phyloP scores from a whole-genome alignment of 2,797 vertebrate species.

The Crenichthys baileyi region DNA sequence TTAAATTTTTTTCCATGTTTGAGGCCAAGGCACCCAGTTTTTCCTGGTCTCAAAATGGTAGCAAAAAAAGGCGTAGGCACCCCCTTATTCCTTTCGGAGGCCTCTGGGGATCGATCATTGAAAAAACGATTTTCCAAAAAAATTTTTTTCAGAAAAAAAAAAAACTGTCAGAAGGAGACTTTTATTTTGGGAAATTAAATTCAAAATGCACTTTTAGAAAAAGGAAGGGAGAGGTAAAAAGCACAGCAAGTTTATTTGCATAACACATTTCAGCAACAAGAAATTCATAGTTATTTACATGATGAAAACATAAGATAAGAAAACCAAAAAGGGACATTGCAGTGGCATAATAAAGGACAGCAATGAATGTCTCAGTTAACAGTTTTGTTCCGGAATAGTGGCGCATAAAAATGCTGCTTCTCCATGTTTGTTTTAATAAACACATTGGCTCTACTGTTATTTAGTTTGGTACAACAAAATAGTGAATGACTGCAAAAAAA shows the following conservation, averaged over 20 bases:
- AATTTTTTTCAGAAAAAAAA: conserved; percentile 13
- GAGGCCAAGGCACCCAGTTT: conserved; percentile 82
- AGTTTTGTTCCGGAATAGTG: no score
- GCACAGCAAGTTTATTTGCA: no score
- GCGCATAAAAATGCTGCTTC: no score
- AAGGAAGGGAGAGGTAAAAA: not conserved
- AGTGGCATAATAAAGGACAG: no score
- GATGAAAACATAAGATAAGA: no score
- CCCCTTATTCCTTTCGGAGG: conserved; percentile 71
- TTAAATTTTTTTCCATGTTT: conserved; percentile 76
- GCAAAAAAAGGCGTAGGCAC: conserved; percentile 70
- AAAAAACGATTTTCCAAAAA: conserved; percentile 81
- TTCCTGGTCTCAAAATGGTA: conserved; percentile 76
- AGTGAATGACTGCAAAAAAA: not conserved
- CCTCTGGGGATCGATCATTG: conserved; percentile 83
- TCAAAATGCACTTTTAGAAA: no score
- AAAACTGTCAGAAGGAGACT: not conserved
- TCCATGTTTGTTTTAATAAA: not conserved
- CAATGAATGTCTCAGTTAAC: no score
- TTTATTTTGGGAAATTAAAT: not conserved
- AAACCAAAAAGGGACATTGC: no score
- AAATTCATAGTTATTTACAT: no score
- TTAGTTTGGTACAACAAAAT: not conserved
- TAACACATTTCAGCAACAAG: no score
- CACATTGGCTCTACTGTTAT: not conserved